phyloP scores from a whole-genome alignment of 2,113 vertebrate species.

The Taurulus bubalis region DNA sequence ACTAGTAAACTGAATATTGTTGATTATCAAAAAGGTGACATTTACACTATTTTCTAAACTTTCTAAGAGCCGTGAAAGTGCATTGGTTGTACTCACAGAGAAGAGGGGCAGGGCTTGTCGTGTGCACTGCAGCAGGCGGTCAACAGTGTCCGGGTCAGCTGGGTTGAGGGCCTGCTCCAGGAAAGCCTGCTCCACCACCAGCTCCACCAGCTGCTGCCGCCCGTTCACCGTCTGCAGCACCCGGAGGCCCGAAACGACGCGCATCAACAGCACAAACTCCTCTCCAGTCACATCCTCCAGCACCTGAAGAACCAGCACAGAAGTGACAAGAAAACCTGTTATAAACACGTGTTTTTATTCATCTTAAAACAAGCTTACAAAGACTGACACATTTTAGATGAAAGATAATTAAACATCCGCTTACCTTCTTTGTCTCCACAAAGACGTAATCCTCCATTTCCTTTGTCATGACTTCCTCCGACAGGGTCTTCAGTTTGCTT shows the following conservation, averaged over 20 bases:
- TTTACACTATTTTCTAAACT: background rate
- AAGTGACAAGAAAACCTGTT: background rate
- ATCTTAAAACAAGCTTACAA: background rate
- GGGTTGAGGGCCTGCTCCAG: slow-evolving; percentile 95
- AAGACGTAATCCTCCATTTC: slow-evolving; percentile 96
- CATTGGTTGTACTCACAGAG: slow-evolving; percentile 84
- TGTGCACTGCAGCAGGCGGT: slow-evolving; percentile 96
- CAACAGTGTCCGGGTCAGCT: slow-evolving; percentile 91
- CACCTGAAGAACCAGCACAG: slow-evolving; percentile 82
- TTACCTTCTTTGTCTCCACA: slow-evolving; percentile 94
- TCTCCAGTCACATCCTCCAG: slow-evolving; percentile 97
- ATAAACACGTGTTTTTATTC: background rate
- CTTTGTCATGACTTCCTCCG: slow-evolving; percentile 95
- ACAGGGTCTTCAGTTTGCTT: slow-evolving; percentile 90
- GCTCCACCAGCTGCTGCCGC: slow-evolving; percentile 93
- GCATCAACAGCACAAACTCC: slow-evolving; percentile 99
- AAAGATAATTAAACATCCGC: background rate
- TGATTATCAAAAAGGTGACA: background rate
- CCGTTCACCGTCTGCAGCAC: slow-evolving; percentile 95
- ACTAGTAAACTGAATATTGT: background rate
- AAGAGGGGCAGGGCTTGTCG: slow-evolving; percentile 96
- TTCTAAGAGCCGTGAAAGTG: background rate
- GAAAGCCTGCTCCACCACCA: slow-evolving; percentile 96
- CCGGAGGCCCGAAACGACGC: slow-evolving; percentile 91
- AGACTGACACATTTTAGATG: background rate